Evolutionary conservation across 2,797 vertebrate species (phyloP), one percentile per base, ranked within the genome.

Genomic region (Poecilia gillii): DNA sequence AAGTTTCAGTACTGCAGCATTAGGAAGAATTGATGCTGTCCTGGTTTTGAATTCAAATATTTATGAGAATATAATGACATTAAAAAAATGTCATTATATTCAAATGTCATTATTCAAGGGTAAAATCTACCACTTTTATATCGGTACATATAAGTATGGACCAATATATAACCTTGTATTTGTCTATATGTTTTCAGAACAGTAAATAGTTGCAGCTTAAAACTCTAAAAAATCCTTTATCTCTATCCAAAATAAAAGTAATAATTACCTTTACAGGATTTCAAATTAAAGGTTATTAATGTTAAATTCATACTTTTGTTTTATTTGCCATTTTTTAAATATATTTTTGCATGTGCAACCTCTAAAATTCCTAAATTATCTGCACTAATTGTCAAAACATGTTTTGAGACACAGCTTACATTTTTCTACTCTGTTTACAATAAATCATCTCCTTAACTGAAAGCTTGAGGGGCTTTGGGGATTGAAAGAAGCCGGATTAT

Each of bases 401-500:
- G 64, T 41, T 41, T 41, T 68, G 36, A 41, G 20, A 68, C 12
- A 23, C 39, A 41, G 7, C 11, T 41, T 25, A 23, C 20, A 25
- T 39, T 71, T 71, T n/a, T 71, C 39, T 45, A 28, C 68, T 45
- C n/a, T 3, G 12, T 71, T 46, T 71, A 16, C 28, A 72, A 46
- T 45, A 31, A 45, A 72, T 72, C 1, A 57, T 41, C 64, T 25
- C 23, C 36, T 39, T 25, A 25, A 41, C 36, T 68, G 36, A 41
- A 68, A 68, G 64, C 20, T 41, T 68, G 64, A 23, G 36, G 64
- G 64, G 53, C 23, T 80, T 75, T 45, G 7, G 6, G 20, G 64
- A 76, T 77, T 81, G 33, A 80, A 80, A 47, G 28, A 20, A 46
- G 53, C 36, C 62, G 55, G 3, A 85, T 74, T 25, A 73, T 85